Base-by-base conservation (phyloP, 1,140 invertebrate genomes). In the Drosophila kohkoa region DNA sequence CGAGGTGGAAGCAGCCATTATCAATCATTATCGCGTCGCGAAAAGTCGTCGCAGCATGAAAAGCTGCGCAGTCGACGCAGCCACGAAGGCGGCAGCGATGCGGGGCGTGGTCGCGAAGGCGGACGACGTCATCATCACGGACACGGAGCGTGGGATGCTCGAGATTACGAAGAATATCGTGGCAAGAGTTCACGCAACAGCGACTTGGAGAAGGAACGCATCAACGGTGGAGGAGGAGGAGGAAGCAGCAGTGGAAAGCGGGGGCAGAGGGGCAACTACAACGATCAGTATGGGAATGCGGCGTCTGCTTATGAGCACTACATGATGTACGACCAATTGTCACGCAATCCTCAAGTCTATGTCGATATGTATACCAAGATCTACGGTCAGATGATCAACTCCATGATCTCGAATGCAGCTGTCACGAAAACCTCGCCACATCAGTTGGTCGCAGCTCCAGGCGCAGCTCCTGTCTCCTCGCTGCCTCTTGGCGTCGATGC, bases 291-390 rank as follows among this genome's bases (percentile, higher is more conserved):
- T 95, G 94, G 78, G 92, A 93, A 72, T 95, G 94, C 62, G 5
- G 32, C 43, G 90, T 2, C 6, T 38, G 83, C 92, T 51, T 88
- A 77, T 5, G 85, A 75, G 70, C 80, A 80, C 0, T 88, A 78
- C 32, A 35, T 65, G 93, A 94, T 93, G 92, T 96, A 96, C 89
- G 96, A 97, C 92, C 96, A 96, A 90, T 93, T 97, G 79, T 94
- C 96, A 10, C 93, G 95, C 41, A 95, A 97, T 94, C 96, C 96
- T 4, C 94, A 95, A 57, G 95, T 94, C 38, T 97, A 97, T 93
- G 94, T 95, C 49, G 95, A 96, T 81, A 95, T 96, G 94, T 97
- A 97, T 92, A 94, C 96, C 76, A 96, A 96, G 92, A 95, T 96
- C 90, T 92, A 91, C 51, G 86, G 81, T 38, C 75, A 85, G 49